Percentiles rank a stretch among this genome's conserved stretches.
Evolutionary conservation across 2,797 vertebrate genomes (phyloP).

Genomic region (Acanthurus tractus): DNA sequence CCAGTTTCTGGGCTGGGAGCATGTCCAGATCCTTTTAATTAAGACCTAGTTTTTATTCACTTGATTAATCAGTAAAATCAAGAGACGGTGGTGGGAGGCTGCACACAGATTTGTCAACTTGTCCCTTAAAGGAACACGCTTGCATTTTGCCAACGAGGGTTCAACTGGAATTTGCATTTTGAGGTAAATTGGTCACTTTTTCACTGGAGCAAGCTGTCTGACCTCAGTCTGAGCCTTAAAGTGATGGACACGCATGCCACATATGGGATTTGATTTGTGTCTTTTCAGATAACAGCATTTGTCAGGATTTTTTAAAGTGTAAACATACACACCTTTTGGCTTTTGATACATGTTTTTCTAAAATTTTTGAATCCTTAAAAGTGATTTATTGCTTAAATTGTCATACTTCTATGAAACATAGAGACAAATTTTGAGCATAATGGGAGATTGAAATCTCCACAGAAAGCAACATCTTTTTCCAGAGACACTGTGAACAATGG

Average conservation of each 20-base stretch:
- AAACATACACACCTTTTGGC: background rate
- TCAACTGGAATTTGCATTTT: constrained; percentile 82
- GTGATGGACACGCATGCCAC: constrained; percentile 62
- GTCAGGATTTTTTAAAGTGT: background rate
- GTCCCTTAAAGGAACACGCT: constrained; percentile 80
- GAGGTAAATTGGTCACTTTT: constrained; percentile 86
- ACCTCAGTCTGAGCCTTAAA: constrained; percentile 74
- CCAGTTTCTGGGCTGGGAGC: constrained; percentile 79
- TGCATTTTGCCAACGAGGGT: constrained; percentile 76
- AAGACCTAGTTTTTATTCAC: constrained; percentile 84
- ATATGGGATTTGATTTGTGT: constrained; percentile 32
- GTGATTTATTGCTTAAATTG: background rate
- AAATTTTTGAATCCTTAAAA: background rate
- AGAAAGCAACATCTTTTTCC: background rate
- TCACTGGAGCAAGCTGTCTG: constrained; percentile 81
- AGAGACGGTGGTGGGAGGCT: constrained; percentile 81
- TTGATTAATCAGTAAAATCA: constrained; percentile 88
- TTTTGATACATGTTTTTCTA: background rate
- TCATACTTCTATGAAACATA: background rate
- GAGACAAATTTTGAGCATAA: background rate
- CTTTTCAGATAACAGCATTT: constrained; percentile 19
- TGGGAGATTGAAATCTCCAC: background rate
- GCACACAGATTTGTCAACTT: constrained; percentile 85
- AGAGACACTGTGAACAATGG: background rate
- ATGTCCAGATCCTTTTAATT: constrained; percentile 86